Evolutionary conservation across 2,113 vertebrate species (phyloP).

Genomic region (Acanthochromis polyacanthus): DNA sequence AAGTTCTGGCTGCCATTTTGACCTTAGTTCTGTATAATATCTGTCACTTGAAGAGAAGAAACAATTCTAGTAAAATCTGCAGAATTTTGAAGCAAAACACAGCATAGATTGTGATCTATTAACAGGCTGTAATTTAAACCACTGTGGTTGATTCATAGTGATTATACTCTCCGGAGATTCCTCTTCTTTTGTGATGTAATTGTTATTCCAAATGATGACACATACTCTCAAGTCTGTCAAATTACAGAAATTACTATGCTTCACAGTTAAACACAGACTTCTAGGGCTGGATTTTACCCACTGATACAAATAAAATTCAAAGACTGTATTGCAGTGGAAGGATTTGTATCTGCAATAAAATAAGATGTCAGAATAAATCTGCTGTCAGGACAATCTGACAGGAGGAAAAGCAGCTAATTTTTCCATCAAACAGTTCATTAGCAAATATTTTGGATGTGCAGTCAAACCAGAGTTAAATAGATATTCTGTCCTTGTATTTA

Average conservation of each 20-base stretch:
- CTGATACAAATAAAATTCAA: neutral
- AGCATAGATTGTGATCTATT: conserved; percentile 16
- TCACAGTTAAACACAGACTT: conserved; percentile 34
- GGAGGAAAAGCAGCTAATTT: neutral
- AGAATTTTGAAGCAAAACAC: conserved; percentile 1
- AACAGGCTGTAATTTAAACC: conserved; percentile 26
- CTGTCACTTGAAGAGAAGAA: neutral
- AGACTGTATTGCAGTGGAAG: neutral
- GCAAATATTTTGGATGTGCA: neutral
- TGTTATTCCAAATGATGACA: conserved; percentile 45
- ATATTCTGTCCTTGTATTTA: too few relatives aligned
- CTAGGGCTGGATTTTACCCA: neutral
- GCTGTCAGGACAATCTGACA: neutral
- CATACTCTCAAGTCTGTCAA: conserved; percentile 15
- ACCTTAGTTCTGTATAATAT: conserved; percentile 18
- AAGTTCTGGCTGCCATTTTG: conserved; percentile 31
- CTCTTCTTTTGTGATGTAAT: conserved; percentile 42
- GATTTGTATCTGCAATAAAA: neutral
- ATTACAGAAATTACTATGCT: conserved; percentile 9
- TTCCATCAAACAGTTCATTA: neutral
- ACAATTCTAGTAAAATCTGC: neutral
- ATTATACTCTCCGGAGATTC: conserved; percentile 41
- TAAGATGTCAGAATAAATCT: neutral
- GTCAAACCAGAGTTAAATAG: too few relatives aligned
- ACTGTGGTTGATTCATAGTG: conserved; percentile 35